Base-by-base conservation (phyloP, 2,113 vertebrate genomes). In the Crotalus viridis region DNA sequence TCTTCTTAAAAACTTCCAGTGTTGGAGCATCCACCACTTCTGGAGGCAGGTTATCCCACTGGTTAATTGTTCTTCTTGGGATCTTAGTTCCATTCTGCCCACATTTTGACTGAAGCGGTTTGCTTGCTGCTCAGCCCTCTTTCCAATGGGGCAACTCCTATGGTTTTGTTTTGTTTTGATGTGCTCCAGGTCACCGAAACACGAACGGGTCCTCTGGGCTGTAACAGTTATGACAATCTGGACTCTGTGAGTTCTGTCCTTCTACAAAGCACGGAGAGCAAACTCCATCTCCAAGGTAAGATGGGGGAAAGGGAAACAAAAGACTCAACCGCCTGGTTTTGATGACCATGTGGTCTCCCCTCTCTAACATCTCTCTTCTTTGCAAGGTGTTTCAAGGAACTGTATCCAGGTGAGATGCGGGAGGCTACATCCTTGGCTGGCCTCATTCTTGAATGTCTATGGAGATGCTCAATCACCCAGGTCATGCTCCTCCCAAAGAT, bases 221-320 rank as follows among this genome's bases (percentile, higher is more conserved):
- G 99, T 97, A 99, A 99, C 97, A 99, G 99, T 98, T 99, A 99
- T 26, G 99, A 99, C 98, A 99, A 99, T 98, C 98, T 99, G 98
- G 99, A 99, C 98, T 99, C 99, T 55, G 99, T 99, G 96, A 99
- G 99, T 98, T 99, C 99, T 1, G 98, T 99, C 97, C 98, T 99
- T 94, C 98, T 99, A 96, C 99, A 99, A 97, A 99, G 99, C 98
- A 99, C 99, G 9, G 99, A 99, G 98, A 99, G 99, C 98, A 99
- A 99, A 97, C 98, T 99, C 96, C 99, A 99, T 95, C 98, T 99
- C 96, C 99, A 99, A 99, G 99, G 99, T 99, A 97, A 57, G 97
- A 85, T 39, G n/a, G 46, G 46, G 89, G 97, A 98, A 98, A 24
- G 4, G 13, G 48, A 17, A 8, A 17, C 4, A 4, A 33, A 81